Evolutionary conservation across 2,113 vertebrate genomes (phyloP).

Genomic region (Panurus biarmicus): DNA sequence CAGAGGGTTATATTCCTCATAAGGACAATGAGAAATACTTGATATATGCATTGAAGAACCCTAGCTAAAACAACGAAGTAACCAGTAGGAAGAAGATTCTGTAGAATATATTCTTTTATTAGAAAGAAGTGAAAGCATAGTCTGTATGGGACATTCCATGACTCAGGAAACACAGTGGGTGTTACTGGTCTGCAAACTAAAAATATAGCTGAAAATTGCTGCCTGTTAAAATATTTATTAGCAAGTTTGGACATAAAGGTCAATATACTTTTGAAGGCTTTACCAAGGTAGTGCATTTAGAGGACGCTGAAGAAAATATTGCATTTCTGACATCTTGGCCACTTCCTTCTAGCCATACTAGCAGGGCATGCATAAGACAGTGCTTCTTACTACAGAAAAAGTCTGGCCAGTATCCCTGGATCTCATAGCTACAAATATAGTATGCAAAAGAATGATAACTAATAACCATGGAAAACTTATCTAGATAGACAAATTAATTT

Average conservation of each 20-base stretch:
- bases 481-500: background rate
- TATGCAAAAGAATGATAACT: background rate
- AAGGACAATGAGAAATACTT: background rate
- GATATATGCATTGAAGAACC: background rate
- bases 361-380: background rate
- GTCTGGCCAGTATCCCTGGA: accelerated
- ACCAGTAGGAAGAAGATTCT: background rate
- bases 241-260: background rate
- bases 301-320: background rate
- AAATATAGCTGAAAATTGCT: background rate
- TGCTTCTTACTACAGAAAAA: background rate
- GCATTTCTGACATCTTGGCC: background rate
- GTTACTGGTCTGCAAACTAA: background rate
- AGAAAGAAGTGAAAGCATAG: background rate
- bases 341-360: background rate
- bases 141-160: background rate
- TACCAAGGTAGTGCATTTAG: background rate
- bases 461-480: background rate
- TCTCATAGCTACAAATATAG: background rate
- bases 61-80: background rate
- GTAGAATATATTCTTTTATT: background rate
- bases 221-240: background rate
- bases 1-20: background rate
- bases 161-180: background rate
- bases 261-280: background rate